Evolutionary conservation across 2,797 vertebrate species (phyloP).

Genomic region (Melanotaenia maccullochi): DNA sequence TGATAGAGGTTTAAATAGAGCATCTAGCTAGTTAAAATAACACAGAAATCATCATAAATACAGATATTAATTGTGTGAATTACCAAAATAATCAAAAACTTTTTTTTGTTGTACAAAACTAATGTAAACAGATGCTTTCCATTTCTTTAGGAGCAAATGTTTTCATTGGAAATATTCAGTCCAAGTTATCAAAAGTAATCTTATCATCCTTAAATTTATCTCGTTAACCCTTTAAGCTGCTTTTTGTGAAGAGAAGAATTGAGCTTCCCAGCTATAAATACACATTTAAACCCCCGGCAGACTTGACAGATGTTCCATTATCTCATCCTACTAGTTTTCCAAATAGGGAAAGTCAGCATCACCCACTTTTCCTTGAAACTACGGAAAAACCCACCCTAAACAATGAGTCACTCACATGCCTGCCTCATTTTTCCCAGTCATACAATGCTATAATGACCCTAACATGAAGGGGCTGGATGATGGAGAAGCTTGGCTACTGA

Average conservation of each 20-base stretch:
- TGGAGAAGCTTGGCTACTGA: constrained; percentile 43
- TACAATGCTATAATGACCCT: constrained; percentile 34
- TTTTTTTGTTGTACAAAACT: neutral
- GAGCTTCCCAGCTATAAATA: constrained; percentile 34
- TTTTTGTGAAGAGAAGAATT: neutral
- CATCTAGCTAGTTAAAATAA: neutral
- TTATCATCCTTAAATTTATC: neutral
- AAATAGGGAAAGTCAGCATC: constrained; percentile 66
- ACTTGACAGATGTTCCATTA: constrained; percentile 61
- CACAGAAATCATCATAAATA: neutral
- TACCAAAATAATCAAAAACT: neutral
- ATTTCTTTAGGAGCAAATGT: neutral
- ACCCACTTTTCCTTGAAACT: constrained; percentile 56
- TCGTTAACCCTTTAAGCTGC: constrained; percentile 27
- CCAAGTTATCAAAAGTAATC: neutral
- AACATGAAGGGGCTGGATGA: constrained; percentile 30
- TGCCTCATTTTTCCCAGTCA: constrained; percentile 46
- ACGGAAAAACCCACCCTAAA: constrained; percentile 68
- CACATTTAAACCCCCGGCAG: constrained; percentile 29
- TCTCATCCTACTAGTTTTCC: constrained; percentile 37
- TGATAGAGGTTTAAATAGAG: neutral
- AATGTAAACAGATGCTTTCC: neutral
- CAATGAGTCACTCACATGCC: constrained; percentile 67
- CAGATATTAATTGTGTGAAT: neutral
- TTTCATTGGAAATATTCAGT: neutral